Evolutionary conservation across 1,140 invertebrate genomes (phyloP).

Genomic region (Dreissena rostriformis): DNA sequence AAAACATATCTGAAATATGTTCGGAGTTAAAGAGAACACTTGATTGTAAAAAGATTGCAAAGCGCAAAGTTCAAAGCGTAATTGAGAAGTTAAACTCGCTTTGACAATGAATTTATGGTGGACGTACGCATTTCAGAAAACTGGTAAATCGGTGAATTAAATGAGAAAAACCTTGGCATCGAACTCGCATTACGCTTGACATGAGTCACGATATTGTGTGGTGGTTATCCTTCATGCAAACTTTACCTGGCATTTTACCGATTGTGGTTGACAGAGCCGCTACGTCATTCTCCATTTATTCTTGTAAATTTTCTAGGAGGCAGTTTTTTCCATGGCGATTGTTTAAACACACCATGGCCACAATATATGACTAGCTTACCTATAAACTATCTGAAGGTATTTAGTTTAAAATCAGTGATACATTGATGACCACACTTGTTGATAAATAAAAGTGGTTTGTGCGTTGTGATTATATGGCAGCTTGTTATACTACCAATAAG

Average conservation of each 20-base stretch:
- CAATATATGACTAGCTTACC: neutral
- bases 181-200: neutral
- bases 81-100: constrained; percentile 13
- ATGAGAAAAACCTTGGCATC: neutral
- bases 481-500: constrained; percentile 11
- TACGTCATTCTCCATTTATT: neutral
- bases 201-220: constrained; percentile 25
- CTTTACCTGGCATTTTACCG: constrained; percentile 14
- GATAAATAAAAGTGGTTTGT: neutral
- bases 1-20: constrained; percentile 8
- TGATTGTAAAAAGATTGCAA: neutral
- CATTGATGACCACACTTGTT: neutral
- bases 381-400: constrained; percentile 13
- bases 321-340: constrained; percentile 19
- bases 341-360: neutral
- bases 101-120: constrained; percentile 1
- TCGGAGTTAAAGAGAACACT: neutral
- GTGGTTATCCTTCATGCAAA: constrained; percentile 28
- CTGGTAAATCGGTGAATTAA: neutral
- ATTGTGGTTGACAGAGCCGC: neutral
- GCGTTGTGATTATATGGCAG: constrained; percentile 20
- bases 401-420: neutral
- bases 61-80: constrained; percentile 3
- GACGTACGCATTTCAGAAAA: neutral
- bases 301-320: constrained; percentile 14